Evolutionary conservation across 2,888 invertebrate genomes (phyloP).

Genomic region (Candidula unifasciata): DNA sequence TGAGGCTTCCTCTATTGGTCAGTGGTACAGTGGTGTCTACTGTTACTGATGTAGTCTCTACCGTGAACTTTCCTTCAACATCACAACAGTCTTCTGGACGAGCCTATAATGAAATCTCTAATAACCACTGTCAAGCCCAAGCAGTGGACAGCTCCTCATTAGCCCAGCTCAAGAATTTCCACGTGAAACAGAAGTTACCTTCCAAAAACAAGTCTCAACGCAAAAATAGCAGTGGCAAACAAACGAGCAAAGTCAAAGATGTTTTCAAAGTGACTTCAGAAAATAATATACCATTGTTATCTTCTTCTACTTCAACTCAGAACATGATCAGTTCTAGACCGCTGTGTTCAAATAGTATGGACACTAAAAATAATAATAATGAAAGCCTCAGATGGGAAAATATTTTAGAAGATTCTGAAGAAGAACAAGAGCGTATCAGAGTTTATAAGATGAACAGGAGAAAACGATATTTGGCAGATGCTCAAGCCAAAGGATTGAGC

Average conservation of each 20-base stretch:
- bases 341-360: not conserved
- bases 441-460: conserved; percentile 74
- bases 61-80: not conserved
- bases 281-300: not conserved
- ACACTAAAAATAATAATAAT: conserved; percentile 26
- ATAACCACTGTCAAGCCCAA: not conserved
- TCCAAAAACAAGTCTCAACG: not conserved
- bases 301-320: not conserved
- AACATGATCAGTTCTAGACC: not conserved
- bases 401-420: conserved; percentile 64
- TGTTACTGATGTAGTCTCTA: not conserved
- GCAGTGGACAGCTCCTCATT: conserved; percentile 21
- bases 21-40: conserved; percentile 16
- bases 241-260: conserved; percentile 33
- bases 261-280: conserved; percentile 7
- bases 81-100: not conserved
- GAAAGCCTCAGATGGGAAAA: conserved; percentile 74
- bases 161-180: conserved; percentile 14
- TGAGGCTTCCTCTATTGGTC: conserved; percentile 47
- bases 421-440: conserved; percentile 68
- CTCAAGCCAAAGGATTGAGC: conserved; percentile 69
- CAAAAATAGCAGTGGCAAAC: conserved; percentile 22
- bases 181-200: conserved; percentile 38
- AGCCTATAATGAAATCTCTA: not conserved
- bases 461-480: conserved; percentile 74